These are phyloP conservation scores for Gallinago solitaria DNA, from an alignment of 2,797 vertebrate genomes.

Conservation along the genomic window DNA sequence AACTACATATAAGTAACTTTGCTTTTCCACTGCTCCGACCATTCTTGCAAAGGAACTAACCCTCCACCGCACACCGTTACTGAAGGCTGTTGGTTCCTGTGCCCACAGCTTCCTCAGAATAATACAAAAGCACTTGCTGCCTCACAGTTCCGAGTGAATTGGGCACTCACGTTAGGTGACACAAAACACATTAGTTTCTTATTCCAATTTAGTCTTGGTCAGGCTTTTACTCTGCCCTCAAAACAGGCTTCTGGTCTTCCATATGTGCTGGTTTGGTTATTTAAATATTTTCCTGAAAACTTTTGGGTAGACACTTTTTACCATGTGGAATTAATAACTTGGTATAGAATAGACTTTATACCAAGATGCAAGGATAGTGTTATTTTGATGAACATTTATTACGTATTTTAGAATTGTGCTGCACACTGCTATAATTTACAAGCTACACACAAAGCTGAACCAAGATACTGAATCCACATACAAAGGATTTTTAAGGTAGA, in stretches of 20 bases:
- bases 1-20: neutral
- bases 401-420: neutral
- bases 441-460: constrained; percentile 24
- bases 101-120: neutral
- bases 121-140: neutral
- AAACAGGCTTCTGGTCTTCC: neutral
- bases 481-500: neutral
- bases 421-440: constrained; percentile 26
- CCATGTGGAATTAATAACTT: neutral
- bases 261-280: neutral
- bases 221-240: neutral
- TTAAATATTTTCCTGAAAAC: neutral
- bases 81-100: neutral
- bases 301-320: neutral
- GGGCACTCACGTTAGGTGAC: neutral
- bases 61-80: fast-evolving
- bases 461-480: neutral
- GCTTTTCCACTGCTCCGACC: neutral
- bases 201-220: neutral
- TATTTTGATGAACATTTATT: constrained; percentile 19
- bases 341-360: neutral
- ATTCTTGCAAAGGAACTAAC: neutral
- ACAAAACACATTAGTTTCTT: neutral
- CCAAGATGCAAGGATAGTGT: neutral
- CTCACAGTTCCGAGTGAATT: neutral